Percentiles rank a stretch among this genome's conserved stretches.
Evolutionary conservation across 2,888 invertebrate genomes (phyloP).

Genomic region (Trissolcus brochymenae): DNA sequence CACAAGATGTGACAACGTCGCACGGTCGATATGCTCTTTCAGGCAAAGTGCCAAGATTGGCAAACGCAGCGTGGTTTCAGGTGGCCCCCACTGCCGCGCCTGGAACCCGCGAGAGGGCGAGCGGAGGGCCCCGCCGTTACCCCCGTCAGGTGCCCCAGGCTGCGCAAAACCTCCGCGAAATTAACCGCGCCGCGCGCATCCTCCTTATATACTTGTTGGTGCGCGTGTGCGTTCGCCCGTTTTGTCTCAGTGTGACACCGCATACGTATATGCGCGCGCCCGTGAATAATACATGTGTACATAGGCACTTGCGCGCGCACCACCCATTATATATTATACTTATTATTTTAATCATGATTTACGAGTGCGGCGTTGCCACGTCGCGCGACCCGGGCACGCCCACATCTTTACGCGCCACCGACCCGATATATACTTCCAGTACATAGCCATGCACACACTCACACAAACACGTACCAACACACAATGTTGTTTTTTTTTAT

Average conservation of each 20-base stretch:
- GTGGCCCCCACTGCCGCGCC: constrained; percentile 63
- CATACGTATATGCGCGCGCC: constrained; percentile 20
- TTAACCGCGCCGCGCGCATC: constrained; percentile 65
- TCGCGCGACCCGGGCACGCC: constrained; percentile 68
- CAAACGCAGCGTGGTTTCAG: constrained; percentile 71
- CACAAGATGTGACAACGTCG: constrained; percentile 73
- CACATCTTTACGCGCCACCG: constrained; percentile 61
- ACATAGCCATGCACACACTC: constrained; percentile 12
- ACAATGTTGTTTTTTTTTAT: background rate
- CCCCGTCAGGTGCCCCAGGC: constrained; percentile 46
- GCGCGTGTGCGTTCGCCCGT: constrained; percentile 12
- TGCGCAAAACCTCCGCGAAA: constrained; percentile 70
- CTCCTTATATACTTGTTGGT: constrained; percentile 45
- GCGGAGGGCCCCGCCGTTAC: constrained; percentile 56
- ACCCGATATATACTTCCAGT: constrained; percentile 18
- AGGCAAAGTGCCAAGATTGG: constrained; percentile 77
- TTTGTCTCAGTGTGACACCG: no score
- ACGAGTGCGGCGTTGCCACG: constrained; percentile 72
- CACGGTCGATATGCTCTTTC: constrained; percentile 77
- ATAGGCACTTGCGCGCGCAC: constrained; percentile 51
- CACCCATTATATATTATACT: constrained; percentile 70
- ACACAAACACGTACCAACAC: constrained; percentile 3
- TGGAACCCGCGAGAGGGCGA: constrained; percentile 63
- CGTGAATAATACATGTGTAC: constrained; percentile 50
- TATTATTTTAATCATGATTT: constrained; percentile 76